Base-by-base conservation (phyloP, 2,888 invertebrate genomes). In the Suillia variegata region DNA sequence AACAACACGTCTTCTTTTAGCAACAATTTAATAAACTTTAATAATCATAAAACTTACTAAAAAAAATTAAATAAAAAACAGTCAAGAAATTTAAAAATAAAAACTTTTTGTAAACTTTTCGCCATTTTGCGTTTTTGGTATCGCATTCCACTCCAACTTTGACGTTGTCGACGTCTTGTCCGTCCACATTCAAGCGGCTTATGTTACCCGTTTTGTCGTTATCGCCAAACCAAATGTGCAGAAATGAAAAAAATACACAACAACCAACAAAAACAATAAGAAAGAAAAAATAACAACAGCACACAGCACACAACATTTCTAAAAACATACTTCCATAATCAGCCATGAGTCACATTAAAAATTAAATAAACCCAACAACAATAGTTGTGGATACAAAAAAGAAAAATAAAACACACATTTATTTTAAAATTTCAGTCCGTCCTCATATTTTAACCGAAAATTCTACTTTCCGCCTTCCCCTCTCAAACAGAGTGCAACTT, bases 261-360 rank as follows among this genome's bases (percentile, higher is more conserved):
- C n/a, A n/a, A n/a, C n/a, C 33, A 50, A 49, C 6, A 33, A 20
- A 1, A 17, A 52, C 33, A 5, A 5, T 5, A 26, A 26, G 26
- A 26, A 26, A 10, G 26, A 26, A 26, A 26, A 26, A 52, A 52
- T 18, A 33, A 34, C 34, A 33, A 34, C 51, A 15, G 13, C 26
- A 13, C 2, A 52, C 54, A 59, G 18, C 59, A 17, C 42, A 52
- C 53, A 33, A 17, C 34, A 56, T 56, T 56, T 52, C 53, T 56
- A 45, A 54, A 59, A 59, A 56, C 50, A 52, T 52, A 52, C 45
- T 57, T 57, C 59, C 64, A 62, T 65, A 61, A 59, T 56, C 56
- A 61, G 62, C 22, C 24, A 57, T 62, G 62, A 65, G 58, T 65
- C 64, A 61, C 45, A 38, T 60, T 57, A 56, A 50, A 50, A 6